Evolutionary conservation across 2,888 invertebrate species (phyloP).

Genomic region (Leuctra nigra): DNA sequence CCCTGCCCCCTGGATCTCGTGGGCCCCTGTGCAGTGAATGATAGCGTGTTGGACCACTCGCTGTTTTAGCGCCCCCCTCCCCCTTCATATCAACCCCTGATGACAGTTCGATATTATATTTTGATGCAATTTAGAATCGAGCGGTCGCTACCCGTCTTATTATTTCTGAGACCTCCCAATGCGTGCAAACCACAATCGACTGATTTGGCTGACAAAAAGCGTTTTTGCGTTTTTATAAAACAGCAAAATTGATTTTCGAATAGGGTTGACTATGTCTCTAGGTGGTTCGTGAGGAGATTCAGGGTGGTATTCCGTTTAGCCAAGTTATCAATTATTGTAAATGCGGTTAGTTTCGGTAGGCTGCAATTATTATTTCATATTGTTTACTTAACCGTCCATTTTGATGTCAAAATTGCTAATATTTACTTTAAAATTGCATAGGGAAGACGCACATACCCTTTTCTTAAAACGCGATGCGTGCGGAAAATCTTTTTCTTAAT

Average conservation of each 20-base stretch:
- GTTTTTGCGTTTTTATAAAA: not conserved
- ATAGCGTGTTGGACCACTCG: conserved; percentile 9
- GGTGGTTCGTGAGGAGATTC: conserved; percentile 4
- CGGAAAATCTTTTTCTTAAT: not conserved
- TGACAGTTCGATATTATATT: conserved; percentile 3
- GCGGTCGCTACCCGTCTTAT: conserved; percentile 13
- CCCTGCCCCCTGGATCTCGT: not conserved
- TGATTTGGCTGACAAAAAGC: not conserved
- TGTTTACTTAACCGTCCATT: conserved; percentile 14
- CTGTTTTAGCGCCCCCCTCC: not conserved
- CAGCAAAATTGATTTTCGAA: not conserved
- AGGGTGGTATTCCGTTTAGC: conserved; percentile 11
- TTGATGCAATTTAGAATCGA: not conserved
- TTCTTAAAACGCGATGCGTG: not conserved
- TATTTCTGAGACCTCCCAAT: conserved; percentile 11
- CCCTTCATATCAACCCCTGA: not conserved
- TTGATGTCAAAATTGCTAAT: not conserved
- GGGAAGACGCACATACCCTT: not conserved
- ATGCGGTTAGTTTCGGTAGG: not conserved
- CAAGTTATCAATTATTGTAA: not conserved
- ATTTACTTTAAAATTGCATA: not conserved
- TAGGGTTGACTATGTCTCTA: not conserved
- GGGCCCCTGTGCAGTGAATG: conserved; percentile 11
- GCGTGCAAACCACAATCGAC: conserved; percentile 14
- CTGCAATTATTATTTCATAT: conserved; percentile 10